These are phyloP conservation scores for Hylaeus volcanicus DNA, from an alignment of 1,140 invertebrate genomes.

Conservation along the genomic window DNA sequence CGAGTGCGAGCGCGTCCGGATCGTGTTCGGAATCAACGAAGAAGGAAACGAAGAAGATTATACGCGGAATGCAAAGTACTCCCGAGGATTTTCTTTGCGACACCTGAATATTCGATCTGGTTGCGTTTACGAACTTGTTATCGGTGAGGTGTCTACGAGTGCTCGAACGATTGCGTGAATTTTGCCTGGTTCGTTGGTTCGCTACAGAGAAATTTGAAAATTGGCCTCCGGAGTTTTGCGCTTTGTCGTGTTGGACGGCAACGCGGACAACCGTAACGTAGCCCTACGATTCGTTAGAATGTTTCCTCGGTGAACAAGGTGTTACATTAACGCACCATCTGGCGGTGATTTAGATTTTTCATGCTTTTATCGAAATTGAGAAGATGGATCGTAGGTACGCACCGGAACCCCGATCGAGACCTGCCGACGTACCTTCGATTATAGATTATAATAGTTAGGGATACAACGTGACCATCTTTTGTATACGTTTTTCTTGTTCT, in stretches of 20 bases:
- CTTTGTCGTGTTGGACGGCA: not conserved
- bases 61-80: conserved; percentile 59
- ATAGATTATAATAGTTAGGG: conserved; percentile 3
- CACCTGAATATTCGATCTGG: conserved; percentile 43
- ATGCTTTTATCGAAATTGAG: not conserved
- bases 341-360: not conserved
- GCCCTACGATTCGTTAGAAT: not conserved
- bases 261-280: no score
- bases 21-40: not conserved
- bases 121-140: not conserved
- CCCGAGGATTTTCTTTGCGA: conserved; percentile 64
- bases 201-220: not conserved
- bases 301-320: not conserved
- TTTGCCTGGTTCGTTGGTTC: no score
- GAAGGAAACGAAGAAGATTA: conserved; percentile 8
- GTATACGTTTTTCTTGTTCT: not conserved
- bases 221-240: not conserved
- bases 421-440: not conserved
- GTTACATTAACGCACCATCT: not conserved
- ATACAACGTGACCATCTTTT: not conserved
- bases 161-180: not conserved
- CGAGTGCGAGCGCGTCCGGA: not conserved
- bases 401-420: no score
- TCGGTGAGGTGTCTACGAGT: no score
- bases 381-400: no score